phyloP scores from a whole-genome alignment of 30 jellyfish, hydroid and myxozoan species.

The Hydractinia echinata region DNA sequence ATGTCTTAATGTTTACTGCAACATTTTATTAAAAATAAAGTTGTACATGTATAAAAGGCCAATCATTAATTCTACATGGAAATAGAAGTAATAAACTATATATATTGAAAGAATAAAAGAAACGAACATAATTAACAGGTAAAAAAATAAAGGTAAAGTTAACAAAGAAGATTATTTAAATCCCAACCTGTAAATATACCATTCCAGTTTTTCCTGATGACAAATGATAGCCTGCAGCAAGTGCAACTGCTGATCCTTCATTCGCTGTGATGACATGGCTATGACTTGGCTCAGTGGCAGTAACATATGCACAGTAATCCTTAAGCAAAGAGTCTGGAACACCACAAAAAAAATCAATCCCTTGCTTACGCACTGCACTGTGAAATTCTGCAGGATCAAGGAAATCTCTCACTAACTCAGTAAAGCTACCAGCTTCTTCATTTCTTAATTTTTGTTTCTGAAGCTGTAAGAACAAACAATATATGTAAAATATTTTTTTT shows the following conservation, averaged over 20 bases:
- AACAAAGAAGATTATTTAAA: too few species aligned
- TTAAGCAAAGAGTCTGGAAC: constrained; percentile 93
- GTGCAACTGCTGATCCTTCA: constrained; percentile 97
- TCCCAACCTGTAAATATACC: constrained; percentile 82
- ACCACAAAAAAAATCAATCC: constrained; percentile 93
- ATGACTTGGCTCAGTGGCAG: constrained; percentile 66
- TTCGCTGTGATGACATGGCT: constrained; percentile 84
- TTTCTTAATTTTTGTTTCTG: constrained; percentile 68
- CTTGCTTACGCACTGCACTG: constrained; percentile 89
- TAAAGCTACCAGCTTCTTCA: constrained; percentile 92
- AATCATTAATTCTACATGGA: too few species aligned
- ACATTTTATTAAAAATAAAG: too few species aligned
- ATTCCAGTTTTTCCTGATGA: constrained; percentile 94
- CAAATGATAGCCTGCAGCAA: constrained; percentile 97
- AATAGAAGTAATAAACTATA: too few species aligned
- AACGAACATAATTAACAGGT: too few species aligned
- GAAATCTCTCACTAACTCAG: constrained; percentile 92
- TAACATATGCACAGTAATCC: constrained; percentile 97
- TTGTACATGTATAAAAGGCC: too few species aligned
- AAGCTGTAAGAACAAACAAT: constrained; percentile 32
- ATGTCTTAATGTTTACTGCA: too few species aligned
- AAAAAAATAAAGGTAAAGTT: too few species aligned
- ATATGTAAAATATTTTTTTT: neutral
- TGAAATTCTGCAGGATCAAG: constrained; percentile 85
- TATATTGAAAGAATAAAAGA: too few species aligned